Evolutionary conservation across 2,888 invertebrate species (phyloP).

Genomic region (Pristionchus mayeri): DNA sequence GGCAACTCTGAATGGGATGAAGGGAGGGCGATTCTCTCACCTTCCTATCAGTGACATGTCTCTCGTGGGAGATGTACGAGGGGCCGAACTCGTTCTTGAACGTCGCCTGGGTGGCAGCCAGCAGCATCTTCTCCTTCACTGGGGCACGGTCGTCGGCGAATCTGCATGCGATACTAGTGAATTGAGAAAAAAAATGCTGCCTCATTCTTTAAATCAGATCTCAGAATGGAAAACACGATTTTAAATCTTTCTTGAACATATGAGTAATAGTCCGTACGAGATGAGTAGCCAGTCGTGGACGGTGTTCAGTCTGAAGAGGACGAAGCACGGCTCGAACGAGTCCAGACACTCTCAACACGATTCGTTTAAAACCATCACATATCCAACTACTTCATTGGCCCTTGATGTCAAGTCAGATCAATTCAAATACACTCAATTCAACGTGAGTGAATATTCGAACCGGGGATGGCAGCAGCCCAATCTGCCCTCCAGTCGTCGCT

Average conservation of each 20-base stretch:
- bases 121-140: conserved; percentile 95
- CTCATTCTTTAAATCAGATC: not conserved
- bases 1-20: too few species aligned
- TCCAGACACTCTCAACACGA: conserved; percentile 74
- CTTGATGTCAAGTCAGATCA: not conserved
- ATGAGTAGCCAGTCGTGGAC: conserved; percentile 89
- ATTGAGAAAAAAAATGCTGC: not conserved
- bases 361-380: not conserved
- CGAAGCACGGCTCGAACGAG: conserved; percentile 86
- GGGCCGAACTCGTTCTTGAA: conserved; percentile 96
- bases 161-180: conserved; percentile 82
- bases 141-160: conserved; percentile 95
- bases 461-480: conserved; percentile 70
- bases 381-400: too few species aligned
- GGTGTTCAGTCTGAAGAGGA: conserved; percentile 84
- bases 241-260: not conserved
- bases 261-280: conserved; percentile 61
- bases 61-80: conserved; percentile 92
- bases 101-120: conserved; percentile 97
- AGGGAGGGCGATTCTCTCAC: too few species aligned
- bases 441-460: not conserved
- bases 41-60: conserved; percentile 85
- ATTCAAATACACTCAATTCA: not conserved
- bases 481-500: conserved; percentile 73
- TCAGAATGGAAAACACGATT: not conserved